Percentiles rank a stretch among this genome's conserved stretches.
Evolutionary conservation across 2,113 vertebrate genomes (phyloP).

Genomic region (Pampusana beccarii): DNA sequence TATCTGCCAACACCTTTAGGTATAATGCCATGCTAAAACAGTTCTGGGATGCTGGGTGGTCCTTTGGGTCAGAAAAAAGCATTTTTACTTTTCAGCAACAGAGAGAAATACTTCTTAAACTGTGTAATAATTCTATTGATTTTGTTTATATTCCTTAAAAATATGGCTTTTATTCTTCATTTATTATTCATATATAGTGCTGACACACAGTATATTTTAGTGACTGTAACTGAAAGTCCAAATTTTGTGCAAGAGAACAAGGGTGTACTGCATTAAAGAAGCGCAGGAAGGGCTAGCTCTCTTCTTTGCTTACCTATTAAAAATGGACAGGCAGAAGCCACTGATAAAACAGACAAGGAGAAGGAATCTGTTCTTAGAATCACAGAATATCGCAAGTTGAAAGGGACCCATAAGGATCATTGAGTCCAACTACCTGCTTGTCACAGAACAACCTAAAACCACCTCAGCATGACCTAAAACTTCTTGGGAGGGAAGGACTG

Average conservation of each 20-base stretch:
- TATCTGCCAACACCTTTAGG: not conserved
- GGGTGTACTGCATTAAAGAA: not conserved
- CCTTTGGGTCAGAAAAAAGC: not conserved
- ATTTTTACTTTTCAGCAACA: not conserved
- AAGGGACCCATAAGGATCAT: too few relatives aligned
- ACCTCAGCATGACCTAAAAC: not conserved
- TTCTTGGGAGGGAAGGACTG: not conserved
- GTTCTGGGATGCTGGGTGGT: not conserved
- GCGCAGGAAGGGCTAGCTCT: not conserved
- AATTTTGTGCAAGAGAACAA: not conserved
- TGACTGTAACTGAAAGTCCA: not conserved
- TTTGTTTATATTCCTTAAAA: not conserved
- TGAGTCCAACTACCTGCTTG: too few relatives aligned
- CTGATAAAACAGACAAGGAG: not conserved
- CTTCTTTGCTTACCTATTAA: not conserved
- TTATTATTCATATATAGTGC: not conserved
- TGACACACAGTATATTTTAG: not conserved
- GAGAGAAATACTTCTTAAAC: not conserved
- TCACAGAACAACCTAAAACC: too few relatives aligned
- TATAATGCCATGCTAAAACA: not conserved
- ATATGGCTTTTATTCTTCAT: not conserved
- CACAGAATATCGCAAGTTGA: too few relatives aligned
- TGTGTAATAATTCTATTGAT: not conserved
- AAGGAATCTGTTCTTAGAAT: not conserved
- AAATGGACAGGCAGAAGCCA: not conserved